Percentiles rank a stretch among this genome's conserved stretches.
Conservation (phyloP, 2,888 invertebrate species). For the Sepioteuthis lessoniana region DNA sequence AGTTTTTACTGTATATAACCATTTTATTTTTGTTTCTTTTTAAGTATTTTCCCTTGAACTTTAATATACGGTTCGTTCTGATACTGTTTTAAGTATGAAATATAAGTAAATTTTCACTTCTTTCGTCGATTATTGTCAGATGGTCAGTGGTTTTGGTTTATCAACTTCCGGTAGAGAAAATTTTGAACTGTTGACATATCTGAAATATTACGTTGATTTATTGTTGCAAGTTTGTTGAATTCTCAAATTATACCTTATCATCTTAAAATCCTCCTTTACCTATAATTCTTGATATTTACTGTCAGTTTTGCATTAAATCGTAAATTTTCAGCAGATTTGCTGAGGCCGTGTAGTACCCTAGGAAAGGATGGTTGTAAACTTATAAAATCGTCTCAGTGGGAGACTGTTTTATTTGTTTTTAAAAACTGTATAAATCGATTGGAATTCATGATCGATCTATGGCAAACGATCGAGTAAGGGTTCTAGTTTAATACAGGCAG, state of each 20-base stretch:
- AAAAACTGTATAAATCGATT: background rate
- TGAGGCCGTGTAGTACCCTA: background rate
- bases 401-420: background rate
- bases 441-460: background rate
- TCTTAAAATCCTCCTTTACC: background rate
- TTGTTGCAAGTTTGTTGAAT: no score
- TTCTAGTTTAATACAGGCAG: background rate
- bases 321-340: background rate
- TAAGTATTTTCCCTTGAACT: background rate
- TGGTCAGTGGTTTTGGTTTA: background rate
- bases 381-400: background rate
- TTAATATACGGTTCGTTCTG: background rate
- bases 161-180: constrained; percentile 40
- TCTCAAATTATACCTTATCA: background rate
- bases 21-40: background rate
- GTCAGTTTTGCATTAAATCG: background rate
- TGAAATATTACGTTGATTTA: background rate
- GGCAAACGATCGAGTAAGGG: background rate
- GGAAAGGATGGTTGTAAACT: background rate
- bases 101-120: background rate
- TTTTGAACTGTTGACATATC: background rate
- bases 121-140: background rate
- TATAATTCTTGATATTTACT: background rate
- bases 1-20: background rate
- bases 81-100: background rate